Evolutionary conservation across 2,888 invertebrate species (phyloP), one percentile per base, ranked within the genome.

Genomic region (Cenopis cana): DNA sequence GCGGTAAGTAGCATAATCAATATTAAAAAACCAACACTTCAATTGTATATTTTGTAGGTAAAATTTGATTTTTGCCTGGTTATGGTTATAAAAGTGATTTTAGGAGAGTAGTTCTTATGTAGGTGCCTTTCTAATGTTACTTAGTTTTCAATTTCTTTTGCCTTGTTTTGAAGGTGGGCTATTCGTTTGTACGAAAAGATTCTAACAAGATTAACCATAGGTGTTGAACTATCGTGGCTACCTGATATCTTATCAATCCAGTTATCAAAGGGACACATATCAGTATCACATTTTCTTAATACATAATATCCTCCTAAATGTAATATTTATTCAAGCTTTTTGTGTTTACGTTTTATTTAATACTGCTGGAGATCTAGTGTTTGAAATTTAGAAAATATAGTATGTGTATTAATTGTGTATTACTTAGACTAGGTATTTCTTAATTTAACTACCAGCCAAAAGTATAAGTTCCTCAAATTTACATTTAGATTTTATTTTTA

Each of bases 71-170:
- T 64, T 61, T 80, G 76, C 72, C 79, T 73, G 76, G 75, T 78
- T 78, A 81, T 80, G 79, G 81, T 78, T 75, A 76, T 74, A 78
- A 80, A 81, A 71, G 77, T 77, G 76, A 79, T 80, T 75, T 77
- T 78, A 74, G 74, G 78, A 78, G 74, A 77, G 74, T 75, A 76
- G 76, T 72, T 72, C 73, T 49, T 20, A 54, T 66, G 55, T 66
- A 61, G 76, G 79, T 85, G 81, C 89, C 90, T 90, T 90, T 90
- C 90, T 90, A 90, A 89, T 67, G 85, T 76, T 80, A 85, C 56
- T 72, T 65, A 33, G 80, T 82, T 83, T 78, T 81, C 78, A 76
- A 82, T 80, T 80, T 72, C 56, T 56, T 72, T 62, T 68, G 17
- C 24, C 56, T 50, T 68, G 57, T 41, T 41, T 62, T 33, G 57